Evolutionary conservation across 1,140 invertebrate species (phyloP), one percentile per base, ranked within the genome.

Genomic region (Tribolium madens): DNA sequence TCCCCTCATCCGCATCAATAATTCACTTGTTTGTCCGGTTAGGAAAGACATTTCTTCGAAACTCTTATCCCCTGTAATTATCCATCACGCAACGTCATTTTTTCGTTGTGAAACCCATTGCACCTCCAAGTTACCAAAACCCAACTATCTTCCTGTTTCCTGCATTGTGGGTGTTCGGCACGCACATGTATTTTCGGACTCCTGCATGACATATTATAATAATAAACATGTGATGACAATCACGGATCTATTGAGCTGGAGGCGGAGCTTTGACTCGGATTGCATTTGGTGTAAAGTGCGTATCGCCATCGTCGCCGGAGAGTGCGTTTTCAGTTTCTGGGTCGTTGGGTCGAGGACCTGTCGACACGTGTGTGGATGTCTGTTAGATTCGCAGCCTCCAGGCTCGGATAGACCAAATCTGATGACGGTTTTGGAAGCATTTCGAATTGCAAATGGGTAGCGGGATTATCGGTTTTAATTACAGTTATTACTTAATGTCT

Each of bases 311-410:
- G 53, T 60, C 53, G 26, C 14, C 57, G 12, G 1, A 33, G 57
- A 64, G 57, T 64, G 57, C 57, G 57, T 64, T 36, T 70, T 13
- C 18, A 26, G 50, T 73, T 52, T 73, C 31, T 73, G 46, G 72
- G 72, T 73, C 72, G 72, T 52, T 57, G 50, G 72, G 72, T 73
- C 72, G 72, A 73, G 47, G 72, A 52, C 47, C 72, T 50, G 21
- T n/a, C 2, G 46, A 73, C 72, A 73, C 72, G 72, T 73, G 70
- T 57, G 57, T 64, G 14, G 26, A 64, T 36, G 57, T 64, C 57
- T 64, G 57, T 64, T 3, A 21, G 57, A n/a, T 33, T 14, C 26
- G 21, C 31, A 64, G 57, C 57, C 26, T 64, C 57, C 57, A 64
- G 57, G 57, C 57, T 9, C 31, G 21, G 57, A 64, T 26, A n/a